Percentiles rank a stretch among this genome's conserved stretches.
Conservation (phyloP, 2,113 vertebrate species). For the Mesitornis unicolor region DNA sequence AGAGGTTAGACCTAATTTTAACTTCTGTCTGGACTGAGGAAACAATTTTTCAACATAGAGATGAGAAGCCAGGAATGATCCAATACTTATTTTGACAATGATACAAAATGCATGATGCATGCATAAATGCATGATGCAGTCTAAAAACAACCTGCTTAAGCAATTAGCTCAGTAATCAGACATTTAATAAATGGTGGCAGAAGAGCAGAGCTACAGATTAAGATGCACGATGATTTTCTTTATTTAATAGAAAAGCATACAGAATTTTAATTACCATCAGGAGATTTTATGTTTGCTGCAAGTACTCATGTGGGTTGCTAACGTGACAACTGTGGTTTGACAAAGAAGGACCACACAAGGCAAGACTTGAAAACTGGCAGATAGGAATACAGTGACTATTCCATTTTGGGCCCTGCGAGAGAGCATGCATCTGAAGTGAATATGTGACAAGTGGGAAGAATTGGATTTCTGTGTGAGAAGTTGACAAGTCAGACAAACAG, state of each 20-base stretch:
- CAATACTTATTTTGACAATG: background rate
- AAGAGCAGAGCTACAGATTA: background rate
- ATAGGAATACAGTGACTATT: background rate
- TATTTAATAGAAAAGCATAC: background rate
- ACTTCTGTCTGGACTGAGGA: background rate
- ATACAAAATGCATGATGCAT: background rate
- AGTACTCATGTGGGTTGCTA: background rate
- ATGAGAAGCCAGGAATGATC: background rate
- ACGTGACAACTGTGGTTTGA: background rate
- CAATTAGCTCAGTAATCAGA: constrained; percentile 25
- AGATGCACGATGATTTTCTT: background rate
- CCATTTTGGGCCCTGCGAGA: background rate
- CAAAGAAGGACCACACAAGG: background rate
- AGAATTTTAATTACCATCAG: background rate
- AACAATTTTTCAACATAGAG: background rate
- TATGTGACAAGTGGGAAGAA: background rate
- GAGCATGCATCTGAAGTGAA: background rate
- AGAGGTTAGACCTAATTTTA: background rate
- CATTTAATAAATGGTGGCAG: background rate
- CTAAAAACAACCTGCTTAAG: background rate
- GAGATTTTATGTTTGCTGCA: background rate
- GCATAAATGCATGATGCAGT: background rate
- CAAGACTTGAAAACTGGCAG: background rate
- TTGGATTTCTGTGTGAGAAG: background rate
- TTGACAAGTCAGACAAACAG: constrained; percentile 19